Percentiles rank a stretch among this genome's conserved stretches.
These are phyloP conservation scores for Megalurothrips usitatus DNA, from an alignment of 2,888 invertebrate species.

Conservation along the genomic window DNA sequence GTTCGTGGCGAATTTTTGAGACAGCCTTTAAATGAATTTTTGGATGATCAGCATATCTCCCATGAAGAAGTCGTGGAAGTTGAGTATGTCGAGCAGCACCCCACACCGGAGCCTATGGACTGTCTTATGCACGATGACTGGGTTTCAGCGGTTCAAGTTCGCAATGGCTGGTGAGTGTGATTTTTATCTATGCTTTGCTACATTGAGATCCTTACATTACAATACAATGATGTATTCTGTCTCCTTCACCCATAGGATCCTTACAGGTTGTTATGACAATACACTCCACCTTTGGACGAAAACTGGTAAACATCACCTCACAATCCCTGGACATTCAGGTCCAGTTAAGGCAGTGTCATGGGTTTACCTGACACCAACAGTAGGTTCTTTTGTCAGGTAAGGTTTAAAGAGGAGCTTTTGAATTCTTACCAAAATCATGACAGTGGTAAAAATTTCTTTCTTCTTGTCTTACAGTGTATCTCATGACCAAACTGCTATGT, in stretches of 20 bases:
- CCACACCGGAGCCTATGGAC: conserved; percentile 88
- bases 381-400: conserved; percentile 66
- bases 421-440: conserved; percentile 3
- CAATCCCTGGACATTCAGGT: conserved; percentile 80
- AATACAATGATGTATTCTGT: conserved; percentile 14
- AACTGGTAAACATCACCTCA: conserved; percentile 76
- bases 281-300: conserved; percentile 85
- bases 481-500: conserved; percentile 84
- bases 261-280: conserved; percentile 91
- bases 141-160: conserved; percentile 82
- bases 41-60: conserved; percentile 69
- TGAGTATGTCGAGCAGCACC: conserved; percentile 86
- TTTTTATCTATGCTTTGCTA: conserved; percentile 34
- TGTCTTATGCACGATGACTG: conserved; percentile 95
- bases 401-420: background rate
- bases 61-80: conserved; percentile 81
- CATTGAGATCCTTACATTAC: conserved; percentile 20
- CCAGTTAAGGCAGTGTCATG: conserved; percentile 85
- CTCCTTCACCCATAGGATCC: conserved; percentile 58
- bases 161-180: conserved; percentile 58
- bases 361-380: conserved; percentile 65
- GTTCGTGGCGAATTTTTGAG: conserved; percentile 78
- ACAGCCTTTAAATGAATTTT: conserved; percentile 64
- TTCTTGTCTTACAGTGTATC: conserved; percentile 60
- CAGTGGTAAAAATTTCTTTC: background rate